These are phyloP conservation scores for Megalonaias nervosa DNA, from an alignment of 1,140 invertebrate genomes.

Conservation along the genomic window DNA sequence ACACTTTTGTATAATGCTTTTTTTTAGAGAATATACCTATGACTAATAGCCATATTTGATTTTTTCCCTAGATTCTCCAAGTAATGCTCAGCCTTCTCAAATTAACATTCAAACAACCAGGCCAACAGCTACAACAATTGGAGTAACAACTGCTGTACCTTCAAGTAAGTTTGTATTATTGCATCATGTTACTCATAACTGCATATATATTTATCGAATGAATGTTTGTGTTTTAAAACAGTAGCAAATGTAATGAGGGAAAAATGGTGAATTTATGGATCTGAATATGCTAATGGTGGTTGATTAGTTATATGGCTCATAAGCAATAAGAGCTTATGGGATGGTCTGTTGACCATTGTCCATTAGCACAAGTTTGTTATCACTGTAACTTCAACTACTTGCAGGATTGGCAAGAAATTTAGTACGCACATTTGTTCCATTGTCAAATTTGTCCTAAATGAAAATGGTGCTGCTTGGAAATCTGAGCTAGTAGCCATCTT, in stretches of 20 bases:
- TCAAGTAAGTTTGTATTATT: conserved; percentile 8
- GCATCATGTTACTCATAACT: not conserved
- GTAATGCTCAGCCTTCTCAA: conserved; percentile 23
- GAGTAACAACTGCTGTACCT: conserved; percentile 12
- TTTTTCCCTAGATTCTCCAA: conserved; percentile 26
- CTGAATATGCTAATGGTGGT: too few species aligned
- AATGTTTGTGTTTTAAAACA: not conserved
- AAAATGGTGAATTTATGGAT: too few species aligned
- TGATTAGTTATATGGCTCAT: too few species aligned
- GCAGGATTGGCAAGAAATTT: too few species aligned
- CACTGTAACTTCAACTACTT: too few species aligned
- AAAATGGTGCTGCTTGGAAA: too few species aligned
- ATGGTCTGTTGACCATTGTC: too few species aligned
- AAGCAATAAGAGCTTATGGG: too few species aligned
- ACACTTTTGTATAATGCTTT: not conserved
- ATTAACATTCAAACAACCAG: conserved; percentile 15
- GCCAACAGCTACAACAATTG: conserved; percentile 26
- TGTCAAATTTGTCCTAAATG: too few species aligned
- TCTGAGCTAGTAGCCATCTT: too few species aligned
- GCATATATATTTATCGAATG: not conserved
- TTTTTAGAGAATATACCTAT: not conserved
- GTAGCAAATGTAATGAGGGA: not conserved
- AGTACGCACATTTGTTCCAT: too few species aligned
- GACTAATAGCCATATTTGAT: not conserved
- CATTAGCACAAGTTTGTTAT: too few species aligned